Evolutionary conservation across 1,140 invertebrate species (phyloP), one percentile per base, ranked within the genome.

Genomic region (Drosophila nannoptera): DNA sequence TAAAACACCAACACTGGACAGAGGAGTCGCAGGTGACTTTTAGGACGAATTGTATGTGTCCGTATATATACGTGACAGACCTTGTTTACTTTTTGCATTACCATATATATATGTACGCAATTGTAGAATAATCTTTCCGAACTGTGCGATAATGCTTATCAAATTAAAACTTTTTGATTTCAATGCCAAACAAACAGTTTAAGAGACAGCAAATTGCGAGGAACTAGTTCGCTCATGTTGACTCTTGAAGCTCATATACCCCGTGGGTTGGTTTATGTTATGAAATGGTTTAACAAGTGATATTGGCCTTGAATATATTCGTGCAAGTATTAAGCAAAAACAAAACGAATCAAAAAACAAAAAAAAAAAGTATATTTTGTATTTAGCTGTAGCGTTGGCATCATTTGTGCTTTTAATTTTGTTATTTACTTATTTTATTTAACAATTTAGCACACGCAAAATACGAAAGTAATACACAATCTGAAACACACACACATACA

Each of bases 301-400:
- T 82, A 78, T 82, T 82, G 80, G 78, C 78, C 78, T 82, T 82
- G 78, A 82, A 70, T 59, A 59, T 43, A 54, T 66, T 70, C 66
- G 68, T 66, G 40, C 53, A 69, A 64, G 62, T 59, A 46, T 69
- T 53, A 40, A 33, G 11, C 46, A 50, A 45, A 64, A 64, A 64
- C 12, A 50, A 52, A 43, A 63, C 22, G 32, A 35, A 45, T 9
- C 52, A 55, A 43, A 9, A 43, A 33, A n/a, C n/a, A n/a, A 55
- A 43, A 63, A 49, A 54, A 55, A 49, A 53, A 68, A 38, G 49
- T 49, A 53, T 53, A 54, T 69, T 52, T 33, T 70, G 62, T 59
- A 33, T 53, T 65, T 64, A 45, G 55, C 73, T 61, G 68, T 62
- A 22, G 22, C 22, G 73, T 53, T 75, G 69, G 72, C 73, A 80